Evolutionary conservation across 2,113 vertebrate genomes (phyloP).

Genomic region (Cynoglossus semilaevis): DNA sequence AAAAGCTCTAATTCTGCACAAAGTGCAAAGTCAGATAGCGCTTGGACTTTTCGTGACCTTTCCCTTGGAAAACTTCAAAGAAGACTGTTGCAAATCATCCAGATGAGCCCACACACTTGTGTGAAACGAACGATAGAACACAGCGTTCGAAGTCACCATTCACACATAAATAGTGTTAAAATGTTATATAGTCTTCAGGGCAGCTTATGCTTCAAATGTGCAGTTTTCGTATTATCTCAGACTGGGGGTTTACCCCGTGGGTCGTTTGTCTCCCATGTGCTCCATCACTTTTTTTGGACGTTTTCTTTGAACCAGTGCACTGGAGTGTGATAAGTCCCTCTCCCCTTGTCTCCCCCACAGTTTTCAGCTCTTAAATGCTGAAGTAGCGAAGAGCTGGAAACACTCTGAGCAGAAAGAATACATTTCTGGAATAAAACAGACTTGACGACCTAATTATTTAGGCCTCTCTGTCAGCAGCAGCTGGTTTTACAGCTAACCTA

Average conservation of each 20-base stretch:
- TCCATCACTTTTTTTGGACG: constrained; percentile 43
- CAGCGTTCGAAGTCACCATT: not conserved
- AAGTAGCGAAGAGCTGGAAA: too few relatives aligned
- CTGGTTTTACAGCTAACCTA: constrained; percentile 6
- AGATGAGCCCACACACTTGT: not conserved
- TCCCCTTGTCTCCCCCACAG: constrained; percentile 1
- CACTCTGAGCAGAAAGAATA: too few relatives aligned
- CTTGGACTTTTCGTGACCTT: not conserved
- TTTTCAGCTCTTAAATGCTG: constrained; percentile 43
- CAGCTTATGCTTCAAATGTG: not conserved
- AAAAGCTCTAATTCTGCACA: too few relatives aligned
- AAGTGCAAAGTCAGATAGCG: not conserved
- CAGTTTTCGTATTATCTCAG: constrained; percentile 4
- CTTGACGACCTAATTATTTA: constrained; percentile 27
- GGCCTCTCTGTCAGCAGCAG: constrained; percentile 35
- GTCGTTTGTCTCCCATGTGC: constrained; percentile 43
- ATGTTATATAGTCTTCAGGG: not conserved
- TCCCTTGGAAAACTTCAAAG: not conserved
- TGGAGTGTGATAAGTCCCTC: constrained; percentile 41
- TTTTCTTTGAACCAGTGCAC: constrained; percentile 62
- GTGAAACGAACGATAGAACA: not conserved
- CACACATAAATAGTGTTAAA: not conserved
- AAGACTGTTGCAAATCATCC: not conserved
- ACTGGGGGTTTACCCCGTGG: constrained; percentile 1
- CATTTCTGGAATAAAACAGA: too few relatives aligned